Base-by-base conservation (phyloP, 2,888 invertebrate species). In the Criorhina ranunculi region DNA sequence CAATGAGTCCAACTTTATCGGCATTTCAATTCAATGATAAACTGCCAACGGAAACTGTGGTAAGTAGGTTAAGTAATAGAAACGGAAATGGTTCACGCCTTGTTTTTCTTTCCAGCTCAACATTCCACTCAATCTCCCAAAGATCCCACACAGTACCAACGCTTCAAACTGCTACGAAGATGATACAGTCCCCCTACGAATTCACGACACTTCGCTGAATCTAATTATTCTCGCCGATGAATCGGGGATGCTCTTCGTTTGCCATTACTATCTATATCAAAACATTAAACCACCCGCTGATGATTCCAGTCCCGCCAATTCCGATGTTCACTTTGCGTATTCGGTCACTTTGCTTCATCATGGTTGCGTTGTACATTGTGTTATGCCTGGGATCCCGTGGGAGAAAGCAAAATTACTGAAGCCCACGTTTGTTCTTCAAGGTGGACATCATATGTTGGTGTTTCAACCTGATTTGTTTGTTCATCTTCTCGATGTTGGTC, bases 21-120 rank as follows among this genome's bases (percentile, higher is more conserved):
- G 96, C 96, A 11, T 93, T 97, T 73, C 97, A 97, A 91, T 97
- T 97, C 90, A 96, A 97, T 89, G 96, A 96, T 49, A 96, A 96
- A 89, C 92, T 96, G 88, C 97, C 97, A 0, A 96, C 96, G 87
- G 97, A 97, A 91, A 96, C 97, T 86, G 97, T 97, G 91, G 96
- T 96, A 93, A 90, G 94, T 93, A 44, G 2, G 8, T 4, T 3
- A 4, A 15, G 11, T 49, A 37, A 35, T 46, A 24, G 35, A n/a
- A 37, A 7, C 12, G 6, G 2, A 11, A 67, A n/a, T 42, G 6
- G 35, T 49, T 24, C 53, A 17, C 24, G n/a, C 9, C 64, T 60
- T 67, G 7, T 24, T 57, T 37, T 55, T 7, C 11, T 40, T 80
- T 24, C 64, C 66, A 97, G 97, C 91, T 97, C 8, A 97, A 97